Conservation (phyloP, 1,140 invertebrate genomes). For the Pseudobourletiella spinata region DNA sequence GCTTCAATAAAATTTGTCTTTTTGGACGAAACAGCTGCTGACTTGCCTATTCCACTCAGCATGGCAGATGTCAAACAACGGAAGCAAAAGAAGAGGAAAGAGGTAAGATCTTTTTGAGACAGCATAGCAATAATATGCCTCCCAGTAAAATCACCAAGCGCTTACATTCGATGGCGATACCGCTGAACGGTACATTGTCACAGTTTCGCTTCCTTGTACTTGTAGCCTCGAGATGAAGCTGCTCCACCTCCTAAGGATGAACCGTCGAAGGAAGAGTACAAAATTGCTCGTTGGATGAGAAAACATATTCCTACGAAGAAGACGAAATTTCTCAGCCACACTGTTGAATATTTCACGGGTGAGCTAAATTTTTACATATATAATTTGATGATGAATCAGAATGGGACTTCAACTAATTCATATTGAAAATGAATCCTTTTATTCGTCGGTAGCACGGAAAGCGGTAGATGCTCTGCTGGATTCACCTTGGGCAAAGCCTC, state of each 20-base stretch:
- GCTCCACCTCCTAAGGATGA: slow-evolving; percentile 38
- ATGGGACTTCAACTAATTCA: neutral
- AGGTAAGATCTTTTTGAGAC: slow-evolving; percentile 46
- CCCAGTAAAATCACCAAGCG: neutral
- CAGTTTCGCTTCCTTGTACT: neutral
- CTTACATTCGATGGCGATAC: slow-evolving; percentile 17
- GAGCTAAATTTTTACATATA: slow-evolving; percentile 37
- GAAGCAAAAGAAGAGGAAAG: slow-evolving; percentile 56
- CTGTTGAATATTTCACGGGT: slow-evolving; percentile 95
- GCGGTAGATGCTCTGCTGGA: slow-evolving; percentile 84
- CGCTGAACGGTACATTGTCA: neutral
- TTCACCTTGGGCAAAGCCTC: slow-evolving; percentile 74
- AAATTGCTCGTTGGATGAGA: slow-evolving; percentile 29
- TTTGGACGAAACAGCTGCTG: no score
- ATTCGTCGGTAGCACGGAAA: slow-evolving; percentile 54
- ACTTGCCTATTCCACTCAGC: no score
- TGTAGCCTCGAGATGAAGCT: slow-evolving; percentile 8
- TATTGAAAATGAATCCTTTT: neutral
- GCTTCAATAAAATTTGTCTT: no score
- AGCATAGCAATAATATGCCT: neutral
- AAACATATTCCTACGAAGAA: slow-evolving; percentile 27
- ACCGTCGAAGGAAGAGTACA: slow-evolving; percentile 23
- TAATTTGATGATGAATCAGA: neutral
- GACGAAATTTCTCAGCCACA: slow-evolving; percentile 53
- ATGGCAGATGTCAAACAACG: slow-evolving; percentile 18